Evolutionary conservation across 2,113 vertebrate genomes (phyloP).

Genomic region (Charadrius vociferus): DNA sequence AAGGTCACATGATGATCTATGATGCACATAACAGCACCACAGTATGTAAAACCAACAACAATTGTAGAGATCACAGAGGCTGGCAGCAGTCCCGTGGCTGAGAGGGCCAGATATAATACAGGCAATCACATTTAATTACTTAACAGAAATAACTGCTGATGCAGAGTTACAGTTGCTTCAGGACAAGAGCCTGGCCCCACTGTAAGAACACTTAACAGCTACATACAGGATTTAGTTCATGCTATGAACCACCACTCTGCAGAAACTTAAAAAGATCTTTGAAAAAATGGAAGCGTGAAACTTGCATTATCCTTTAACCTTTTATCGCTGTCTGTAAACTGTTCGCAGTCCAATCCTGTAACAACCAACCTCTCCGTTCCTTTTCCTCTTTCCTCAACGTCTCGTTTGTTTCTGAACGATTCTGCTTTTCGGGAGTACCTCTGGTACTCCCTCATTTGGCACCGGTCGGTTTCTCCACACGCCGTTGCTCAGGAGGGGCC

Average conservation of each 20-base stretch:
- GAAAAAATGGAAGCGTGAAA: background rate
- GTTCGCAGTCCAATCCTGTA: background rate
- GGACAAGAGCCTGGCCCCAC: background rate
- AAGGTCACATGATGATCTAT: background rate
- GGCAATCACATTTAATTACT: background rate
- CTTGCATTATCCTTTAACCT: background rate
- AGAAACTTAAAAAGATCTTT: background rate
- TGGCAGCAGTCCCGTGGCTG: background rate
- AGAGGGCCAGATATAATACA: background rate
- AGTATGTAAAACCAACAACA: background rate
- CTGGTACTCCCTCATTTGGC: fast-evolving
- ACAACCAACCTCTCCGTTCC: background rate
- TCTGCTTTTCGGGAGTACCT: background rate
- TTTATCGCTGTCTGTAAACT: background rate
- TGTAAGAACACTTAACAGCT: background rate
- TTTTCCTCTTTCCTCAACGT: background rate
- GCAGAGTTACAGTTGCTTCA: background rate
- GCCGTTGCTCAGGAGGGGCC: fast-evolving
- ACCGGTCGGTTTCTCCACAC: fast-evolving
- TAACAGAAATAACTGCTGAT: background rate
- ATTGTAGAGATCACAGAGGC: background rate
- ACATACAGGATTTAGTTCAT: background rate
- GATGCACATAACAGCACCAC: background rate
- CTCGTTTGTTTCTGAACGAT: background rate
- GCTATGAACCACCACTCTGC: background rate